Evolutionary conservation across 2,113 vertebrate genomes (phyloP).

Genomic region (Gobiocypris rarus): DNA sequence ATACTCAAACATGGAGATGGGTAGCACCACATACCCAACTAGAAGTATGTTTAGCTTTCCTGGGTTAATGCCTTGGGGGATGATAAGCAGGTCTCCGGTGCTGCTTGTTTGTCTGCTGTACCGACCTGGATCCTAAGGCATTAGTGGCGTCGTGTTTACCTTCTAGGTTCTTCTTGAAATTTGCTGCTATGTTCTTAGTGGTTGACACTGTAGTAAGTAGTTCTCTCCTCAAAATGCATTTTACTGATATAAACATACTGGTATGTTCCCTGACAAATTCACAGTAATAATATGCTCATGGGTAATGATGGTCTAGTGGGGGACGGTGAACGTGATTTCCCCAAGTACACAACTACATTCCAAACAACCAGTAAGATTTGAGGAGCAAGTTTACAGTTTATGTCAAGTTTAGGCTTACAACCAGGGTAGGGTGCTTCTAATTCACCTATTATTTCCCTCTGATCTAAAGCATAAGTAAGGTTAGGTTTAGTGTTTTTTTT

Average conservation of each 20-base stretch:
- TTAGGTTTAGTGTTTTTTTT: too few relatives aligned
- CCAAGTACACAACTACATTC: too few relatives aligned
- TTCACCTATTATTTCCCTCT: too few relatives aligned
- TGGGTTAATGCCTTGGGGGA: neutral
- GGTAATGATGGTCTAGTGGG: neutral
- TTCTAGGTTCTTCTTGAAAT: neutral
- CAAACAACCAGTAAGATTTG: too few relatives aligned
- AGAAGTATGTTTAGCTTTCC: conserved; percentile 5
- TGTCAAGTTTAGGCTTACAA: too few relatives aligned
- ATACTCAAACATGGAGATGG: too few relatives aligned
- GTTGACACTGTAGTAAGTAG: neutral
- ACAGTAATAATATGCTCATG: neutral
- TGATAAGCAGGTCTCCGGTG: conserved; percentile 12
- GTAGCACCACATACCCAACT: neutral
- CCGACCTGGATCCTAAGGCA: conserved; percentile 1
- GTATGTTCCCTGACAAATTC: neutral
- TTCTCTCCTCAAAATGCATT: neutral
- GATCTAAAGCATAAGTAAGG: too few relatives aligned
- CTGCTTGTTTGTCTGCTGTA: conserved; percentile 7
- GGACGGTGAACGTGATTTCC: too few relatives aligned
- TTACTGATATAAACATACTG: neutral
- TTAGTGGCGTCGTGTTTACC: neutral
- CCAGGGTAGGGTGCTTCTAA: too few relatives aligned
- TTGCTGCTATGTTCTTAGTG: neutral
- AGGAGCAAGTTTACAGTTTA: too few relatives aligned